Percentiles rank a stretch among this genome's conserved stretches.
Conservation (phyloP, 2,113 vertebrate species). For the Alectura lathami region DNA sequence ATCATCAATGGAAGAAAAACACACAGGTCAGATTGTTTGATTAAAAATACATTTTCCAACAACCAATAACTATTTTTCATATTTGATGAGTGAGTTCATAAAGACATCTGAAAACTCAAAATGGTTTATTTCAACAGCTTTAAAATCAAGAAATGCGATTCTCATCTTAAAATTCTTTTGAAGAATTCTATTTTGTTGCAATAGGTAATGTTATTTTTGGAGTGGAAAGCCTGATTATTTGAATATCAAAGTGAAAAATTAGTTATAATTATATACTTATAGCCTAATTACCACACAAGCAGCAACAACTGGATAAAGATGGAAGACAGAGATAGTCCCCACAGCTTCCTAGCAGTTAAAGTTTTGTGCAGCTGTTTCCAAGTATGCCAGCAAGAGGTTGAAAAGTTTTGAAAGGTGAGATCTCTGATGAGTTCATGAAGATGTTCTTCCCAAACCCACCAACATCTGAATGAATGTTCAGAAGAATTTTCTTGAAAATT, state of each 20-base stretch:
- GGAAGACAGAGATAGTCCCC: neutral
- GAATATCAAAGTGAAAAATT: neutral
- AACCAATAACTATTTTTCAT: neutral
- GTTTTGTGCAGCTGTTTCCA: neutral
- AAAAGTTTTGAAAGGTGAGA: neutral
- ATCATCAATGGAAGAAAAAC: neutral
- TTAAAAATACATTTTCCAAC: neutral
- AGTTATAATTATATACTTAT: neutral
- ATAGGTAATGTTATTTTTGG: neutral
- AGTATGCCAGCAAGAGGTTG: neutral
- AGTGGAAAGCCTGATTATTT: neutral
- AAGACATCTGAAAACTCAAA: neutral
- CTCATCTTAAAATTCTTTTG: neutral
- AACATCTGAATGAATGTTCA: neutral
- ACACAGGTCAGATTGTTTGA: neutral
- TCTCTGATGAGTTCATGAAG: neutral
- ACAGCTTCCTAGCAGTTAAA: neutral
- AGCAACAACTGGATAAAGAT: neutral
- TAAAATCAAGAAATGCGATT: neutral
- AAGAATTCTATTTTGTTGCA: fast-evolving
- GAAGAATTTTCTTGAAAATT: neutral
- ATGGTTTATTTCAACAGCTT: neutral
- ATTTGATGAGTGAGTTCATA: neutral
- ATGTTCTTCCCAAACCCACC: neutral
- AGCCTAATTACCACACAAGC: neutral